Percentiles rank a stretch among this genome's conserved stretches.
Conservation (phyloP, 2,113 vertebrate species). For the Cynocephalus volans region DNA sequence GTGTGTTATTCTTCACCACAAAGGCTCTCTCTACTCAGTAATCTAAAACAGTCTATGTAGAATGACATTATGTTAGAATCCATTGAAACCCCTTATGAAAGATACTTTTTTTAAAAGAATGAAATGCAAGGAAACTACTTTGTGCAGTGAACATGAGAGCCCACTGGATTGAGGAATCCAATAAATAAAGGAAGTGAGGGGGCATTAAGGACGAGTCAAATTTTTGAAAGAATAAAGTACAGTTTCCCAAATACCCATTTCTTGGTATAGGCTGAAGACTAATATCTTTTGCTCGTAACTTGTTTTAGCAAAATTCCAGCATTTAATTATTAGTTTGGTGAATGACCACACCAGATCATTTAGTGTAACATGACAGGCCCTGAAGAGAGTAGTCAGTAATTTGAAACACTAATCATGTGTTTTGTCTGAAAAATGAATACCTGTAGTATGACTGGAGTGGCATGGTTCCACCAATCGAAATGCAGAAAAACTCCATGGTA, state of each 20-base stretch:
- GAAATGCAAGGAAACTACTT: constrained; percentile 58
- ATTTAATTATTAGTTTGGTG: constrained; percentile 86
- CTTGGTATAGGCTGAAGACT: constrained; percentile 80
- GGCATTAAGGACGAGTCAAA: constrained; percentile 76
- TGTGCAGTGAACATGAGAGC: constrained; percentile 4
- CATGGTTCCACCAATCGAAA: constrained; percentile 78
- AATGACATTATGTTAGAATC: constrained; percentile 48
- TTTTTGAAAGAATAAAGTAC: constrained; percentile 77
- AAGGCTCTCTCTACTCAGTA: constrained; percentile 43
- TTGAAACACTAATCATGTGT: constrained; percentile 85
- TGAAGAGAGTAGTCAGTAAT: constrained; percentile 84
- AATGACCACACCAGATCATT: constrained; percentile 81
- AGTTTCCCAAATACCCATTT: constrained; percentile 80
- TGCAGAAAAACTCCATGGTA: background rate
- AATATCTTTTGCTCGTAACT: constrained; percentile 81
- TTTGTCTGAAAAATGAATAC: constrained; percentile 86
- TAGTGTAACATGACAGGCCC: constrained; percentile 82
- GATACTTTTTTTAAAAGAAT: constrained; percentile 49
- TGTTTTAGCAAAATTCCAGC: constrained; percentile 86
- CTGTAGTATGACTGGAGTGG: constrained; percentile 78
- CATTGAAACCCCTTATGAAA: constrained; percentile 65
- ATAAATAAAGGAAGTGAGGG: constrained; percentile 46
- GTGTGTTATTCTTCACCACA: constrained; percentile 49
- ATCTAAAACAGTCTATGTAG: constrained; percentile 65
- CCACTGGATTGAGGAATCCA: constrained; percentile 3